phyloP scores from a whole-genome alignment of 1,140 invertebrate species.

The Hyposmocoma kahamanoa region DNA sequence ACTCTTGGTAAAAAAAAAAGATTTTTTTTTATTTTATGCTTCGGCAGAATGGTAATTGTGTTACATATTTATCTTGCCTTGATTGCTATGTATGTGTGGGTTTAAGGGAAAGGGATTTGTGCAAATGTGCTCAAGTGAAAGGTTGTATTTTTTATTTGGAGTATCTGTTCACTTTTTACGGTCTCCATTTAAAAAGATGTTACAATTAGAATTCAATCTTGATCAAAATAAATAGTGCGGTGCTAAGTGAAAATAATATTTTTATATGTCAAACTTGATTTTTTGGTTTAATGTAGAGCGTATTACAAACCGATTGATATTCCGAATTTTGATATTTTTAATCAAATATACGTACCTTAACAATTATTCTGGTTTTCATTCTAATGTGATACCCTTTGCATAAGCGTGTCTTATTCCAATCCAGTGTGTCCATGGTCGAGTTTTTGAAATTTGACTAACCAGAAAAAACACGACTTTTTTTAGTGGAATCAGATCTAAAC shows the following conservation, averaged over 20 bases:
- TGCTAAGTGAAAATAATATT: constrained; percentile 23
- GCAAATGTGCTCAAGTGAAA: constrained; percentile 31
- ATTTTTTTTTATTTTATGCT: not conserved
- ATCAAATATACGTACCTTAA: constrained; percentile 5
- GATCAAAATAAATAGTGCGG: constrained; percentile 11
- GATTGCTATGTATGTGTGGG: constrained; percentile 50
- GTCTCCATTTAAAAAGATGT: constrained; percentile 9
- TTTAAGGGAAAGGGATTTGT: constrained; percentile 25
- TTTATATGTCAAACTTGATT: constrained; percentile 2
- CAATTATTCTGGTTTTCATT: not conserved
- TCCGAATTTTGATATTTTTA: constrained; percentile 2
- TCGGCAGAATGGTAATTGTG: not conserved
- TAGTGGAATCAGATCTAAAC: too few relatives aligned
- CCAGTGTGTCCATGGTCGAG: too few relatives aligned
- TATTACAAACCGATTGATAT: constrained; percentile 5
- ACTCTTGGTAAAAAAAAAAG: not conserved
- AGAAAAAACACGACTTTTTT: too few relatives aligned
- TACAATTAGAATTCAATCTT: not conserved
- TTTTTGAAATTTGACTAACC: too few relatives aligned
- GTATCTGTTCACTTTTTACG: not conserved
- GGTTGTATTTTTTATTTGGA: constrained; percentile 16
- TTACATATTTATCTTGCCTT: constrained; percentile 39
- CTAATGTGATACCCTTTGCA: too few relatives aligned
- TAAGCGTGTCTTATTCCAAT: too few relatives aligned
- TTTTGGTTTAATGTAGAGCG: not conserved